A percentile compares a stretch with the other conserved stretches of the same genome.
phyloP scores from a whole-genome alignment of 2,113 vertebrate genomes.

The Rhinoptilus africanus region DNA sequence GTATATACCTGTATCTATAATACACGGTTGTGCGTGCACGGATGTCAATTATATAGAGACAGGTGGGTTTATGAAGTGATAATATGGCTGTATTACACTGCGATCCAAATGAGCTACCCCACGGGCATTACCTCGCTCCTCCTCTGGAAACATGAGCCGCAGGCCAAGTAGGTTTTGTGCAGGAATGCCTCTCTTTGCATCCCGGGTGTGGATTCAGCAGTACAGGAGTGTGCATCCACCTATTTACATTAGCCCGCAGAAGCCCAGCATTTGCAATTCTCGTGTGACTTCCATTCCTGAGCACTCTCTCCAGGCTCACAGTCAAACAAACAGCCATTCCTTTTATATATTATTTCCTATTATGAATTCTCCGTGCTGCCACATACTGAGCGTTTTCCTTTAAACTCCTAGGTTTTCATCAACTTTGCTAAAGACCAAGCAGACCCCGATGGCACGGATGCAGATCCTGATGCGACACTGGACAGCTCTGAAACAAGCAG shows the following conservation, averaged over 20 bases:
- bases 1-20: not conserved
- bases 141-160: not conserved
- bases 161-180: not conserved
- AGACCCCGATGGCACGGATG: constrained; percentile 33
- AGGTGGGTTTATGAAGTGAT: constrained; percentile 9
- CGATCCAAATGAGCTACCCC: not conserved
- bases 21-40: not conserved
- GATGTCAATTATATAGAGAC: not conserved
- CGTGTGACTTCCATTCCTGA: not conserved
- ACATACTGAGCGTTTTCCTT: constrained; percentile 15
- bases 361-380: not conserved
- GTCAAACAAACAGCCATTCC: not conserved
- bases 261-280: not conserved
- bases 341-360: not conserved
- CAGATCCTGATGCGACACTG: not conserved
- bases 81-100: not conserved
- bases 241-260: not conserved
- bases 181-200: not conserved
- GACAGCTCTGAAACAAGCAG: constrained; percentile 67
- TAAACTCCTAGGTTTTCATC: constrained; percentile 88
- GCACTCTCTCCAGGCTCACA: not conserved
- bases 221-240: not conserved
- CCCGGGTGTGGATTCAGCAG: fast-evolving
- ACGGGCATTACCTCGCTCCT: fast-evolving
- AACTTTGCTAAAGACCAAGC: constrained; percentile 90